Base-by-base conservation (phyloP, 1,140 invertebrate genomes). In the Drosophila simulans region DNA sequence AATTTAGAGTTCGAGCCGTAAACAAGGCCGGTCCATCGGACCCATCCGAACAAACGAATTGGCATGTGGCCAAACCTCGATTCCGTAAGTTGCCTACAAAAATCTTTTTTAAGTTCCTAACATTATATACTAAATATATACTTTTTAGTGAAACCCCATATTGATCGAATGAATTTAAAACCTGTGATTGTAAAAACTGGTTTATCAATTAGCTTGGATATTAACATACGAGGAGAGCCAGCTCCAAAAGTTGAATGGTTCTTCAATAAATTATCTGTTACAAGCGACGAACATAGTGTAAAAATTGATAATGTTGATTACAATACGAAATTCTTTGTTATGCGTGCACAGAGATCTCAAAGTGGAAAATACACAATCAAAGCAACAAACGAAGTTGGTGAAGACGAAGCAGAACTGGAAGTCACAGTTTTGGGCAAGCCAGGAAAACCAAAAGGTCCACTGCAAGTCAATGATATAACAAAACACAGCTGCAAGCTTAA, bases 1-100 rank as follows among this genome's bases (percentile, higher is more conserved):
- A 99, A 93, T 99, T 99, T 94, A 94, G 99, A 60, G 96, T 99
- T 1, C 94, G 96, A 46, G 99, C 99, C 40, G 94, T 98, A 0
- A 99, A 99, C 93, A 99, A 99, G 93, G 98, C 98, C 37, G 99
- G 99, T 45, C 95, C 95, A 49, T 98, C 98, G 20, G 98, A 99
- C 86, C 98, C 99, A 7, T 98, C 97, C 42, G 97, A 99, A 91
- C 95, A 97, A 57, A 99, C 98, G 35, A 97, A 97, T 92, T 97
- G 97, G 92, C 98, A 99, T 86, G 96, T 96, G n/a, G 98, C 98
- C 51, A 99, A 99, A 92, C 96, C 98, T 17, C 94, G 97, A 92
- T 97, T 95, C 94, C 93, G 97, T 97, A 93, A 96, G 96, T 96
- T 79, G 11, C 56, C 15, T n/a, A 0, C 4, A 27, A 0, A 13